Conservation (phyloP, 1,140 invertebrate genomes). For the Drosophila parvula region DNA sequence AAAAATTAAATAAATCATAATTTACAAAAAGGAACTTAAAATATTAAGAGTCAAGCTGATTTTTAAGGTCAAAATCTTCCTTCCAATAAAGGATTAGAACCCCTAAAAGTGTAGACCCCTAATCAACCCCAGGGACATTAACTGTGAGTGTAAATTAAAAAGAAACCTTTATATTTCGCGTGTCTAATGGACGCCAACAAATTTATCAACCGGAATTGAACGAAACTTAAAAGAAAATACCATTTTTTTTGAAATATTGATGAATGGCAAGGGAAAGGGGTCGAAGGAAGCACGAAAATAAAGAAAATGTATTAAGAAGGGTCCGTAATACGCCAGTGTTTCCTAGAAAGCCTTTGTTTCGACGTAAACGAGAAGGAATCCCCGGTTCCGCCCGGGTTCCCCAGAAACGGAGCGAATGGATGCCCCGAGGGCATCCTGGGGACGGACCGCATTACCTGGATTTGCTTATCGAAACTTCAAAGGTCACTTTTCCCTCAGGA, state of each 20-base stretch:
- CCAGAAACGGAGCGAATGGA: neutral
- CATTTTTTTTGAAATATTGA: slow-evolving; percentile 34
- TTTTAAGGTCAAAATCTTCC: neutral
- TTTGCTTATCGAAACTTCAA: slow-evolving; percentile 57
- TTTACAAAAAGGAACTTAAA: neutral
- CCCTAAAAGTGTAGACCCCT: neutral
- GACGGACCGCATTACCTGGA: slow-evolving; percentile 36
- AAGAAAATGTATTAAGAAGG: slow-evolving; percentile 34
- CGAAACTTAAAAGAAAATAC: slow-evolving; percentile 8
- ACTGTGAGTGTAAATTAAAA: slow-evolving; percentile 1
- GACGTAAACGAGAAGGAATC: too few species aligned
- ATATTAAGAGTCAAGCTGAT: neutral
- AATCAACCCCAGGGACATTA: slow-evolving; percentile 1
- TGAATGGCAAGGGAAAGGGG: slow-evolving; percentile 10
- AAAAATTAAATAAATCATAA: neutral
- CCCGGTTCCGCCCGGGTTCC: neutral
- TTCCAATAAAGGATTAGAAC: neutral
- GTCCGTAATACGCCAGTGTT: slow-evolving; percentile 18
- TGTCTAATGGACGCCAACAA: neutral
- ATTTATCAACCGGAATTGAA: slow-evolving; percentile 12
- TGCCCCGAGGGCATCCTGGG: slow-evolving; percentile 3
- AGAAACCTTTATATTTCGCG: slow-evolving; percentile 2
- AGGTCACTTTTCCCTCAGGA: slow-evolving; percentile 22
- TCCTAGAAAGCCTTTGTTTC: slow-evolving; percentile 30
- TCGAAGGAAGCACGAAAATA: slow-evolving; percentile 5